Base-by-base conservation (phyloP, 2,888 invertebrate genomes). In the Drosophila suboccidentalis region DNA sequence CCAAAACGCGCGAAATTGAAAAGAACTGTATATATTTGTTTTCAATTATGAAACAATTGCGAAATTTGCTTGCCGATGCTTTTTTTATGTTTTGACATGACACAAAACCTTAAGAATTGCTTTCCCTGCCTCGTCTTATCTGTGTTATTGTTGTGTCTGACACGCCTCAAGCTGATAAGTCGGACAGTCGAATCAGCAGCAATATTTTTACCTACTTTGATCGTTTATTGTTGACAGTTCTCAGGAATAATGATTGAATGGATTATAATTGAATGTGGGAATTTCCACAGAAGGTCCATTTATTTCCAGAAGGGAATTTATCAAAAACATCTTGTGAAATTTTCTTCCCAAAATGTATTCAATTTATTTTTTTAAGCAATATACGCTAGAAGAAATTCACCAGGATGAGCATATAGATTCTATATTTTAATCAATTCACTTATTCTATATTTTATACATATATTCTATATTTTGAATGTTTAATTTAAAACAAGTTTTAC, bases 21-120 rank as follows among this genome's bases (percentile, higher is more conserved):
- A 46, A n/a, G n/a, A 15, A 1, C 47, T 49, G 13, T 10, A 17
- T 32, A 8, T 2, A 17, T 46, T 22, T 46, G 13, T 15, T 46
- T 43, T 55, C 29, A 75, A 77, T 86, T 81, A 80, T 68, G 68
- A 85, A 82, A 82, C 70, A 67, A 46, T 60, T 70, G 46, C 54
- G 64, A 72, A 50, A 22, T 32, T 49, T 43, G 34, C 34, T 50
- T 8, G 57, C 6, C 34, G 34, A 54, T 51, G 55, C 22, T 17
- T 39, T 43, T 2, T 11, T 22, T 5, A 4, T 4, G 3, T 11
- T 9, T 10, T 36, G 26, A 22, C n/a, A 19, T 13, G 29, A 17
- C 13, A 46, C 8, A 13, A 15, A 6, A 43, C 11, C 11, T 26
- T 17, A 38, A 32, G 32, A 59, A 43, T 9, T 39, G 13, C 15